These are phyloP conservation scores for Phortica magna DNA, from an alignment of 2,888 invertebrate genomes.

Conservation along the genomic window DNA sequence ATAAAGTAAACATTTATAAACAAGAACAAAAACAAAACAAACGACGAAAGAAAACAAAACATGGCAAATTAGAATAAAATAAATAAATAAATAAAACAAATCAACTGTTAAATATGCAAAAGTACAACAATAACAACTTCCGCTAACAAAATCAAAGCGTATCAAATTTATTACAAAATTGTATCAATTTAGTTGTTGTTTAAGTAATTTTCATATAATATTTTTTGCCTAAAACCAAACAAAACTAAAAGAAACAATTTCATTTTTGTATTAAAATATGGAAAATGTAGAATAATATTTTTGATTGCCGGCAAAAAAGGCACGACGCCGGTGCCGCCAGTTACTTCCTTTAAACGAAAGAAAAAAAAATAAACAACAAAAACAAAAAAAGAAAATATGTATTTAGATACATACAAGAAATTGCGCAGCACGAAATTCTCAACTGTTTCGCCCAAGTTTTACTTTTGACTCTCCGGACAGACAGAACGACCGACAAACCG, in stretches of 20 bases:
- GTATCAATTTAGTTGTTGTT: background rate
- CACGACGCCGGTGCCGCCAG: no score
- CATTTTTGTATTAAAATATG: no score
- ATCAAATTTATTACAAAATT: background rate
- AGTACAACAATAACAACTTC: background rate
- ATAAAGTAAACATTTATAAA: background rate
- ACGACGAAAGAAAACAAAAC: background rate
- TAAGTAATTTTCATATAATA: background rate
- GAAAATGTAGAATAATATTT: no score
- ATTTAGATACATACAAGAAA: slow-evolving; percentile 12
- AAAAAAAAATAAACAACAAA: background rate
- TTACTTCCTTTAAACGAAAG: background rate
- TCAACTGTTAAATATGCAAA: background rate
- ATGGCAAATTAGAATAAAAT: background rate
- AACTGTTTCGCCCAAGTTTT: background rate
- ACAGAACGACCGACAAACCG: background rate
- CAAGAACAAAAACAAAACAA: background rate
- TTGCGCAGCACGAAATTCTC: slow-evolving; percentile 19
- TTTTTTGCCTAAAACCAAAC: no score
- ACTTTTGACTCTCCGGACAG: background rate
- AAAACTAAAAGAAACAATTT: no score
- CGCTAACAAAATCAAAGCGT: background rate
- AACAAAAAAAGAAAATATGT: background rate
- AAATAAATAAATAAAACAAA: background rate
- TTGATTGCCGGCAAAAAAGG: no score